Base-by-base conservation (phyloP, 2,797 vertebrate genomes). In the Podargus strigoides region DNA sequence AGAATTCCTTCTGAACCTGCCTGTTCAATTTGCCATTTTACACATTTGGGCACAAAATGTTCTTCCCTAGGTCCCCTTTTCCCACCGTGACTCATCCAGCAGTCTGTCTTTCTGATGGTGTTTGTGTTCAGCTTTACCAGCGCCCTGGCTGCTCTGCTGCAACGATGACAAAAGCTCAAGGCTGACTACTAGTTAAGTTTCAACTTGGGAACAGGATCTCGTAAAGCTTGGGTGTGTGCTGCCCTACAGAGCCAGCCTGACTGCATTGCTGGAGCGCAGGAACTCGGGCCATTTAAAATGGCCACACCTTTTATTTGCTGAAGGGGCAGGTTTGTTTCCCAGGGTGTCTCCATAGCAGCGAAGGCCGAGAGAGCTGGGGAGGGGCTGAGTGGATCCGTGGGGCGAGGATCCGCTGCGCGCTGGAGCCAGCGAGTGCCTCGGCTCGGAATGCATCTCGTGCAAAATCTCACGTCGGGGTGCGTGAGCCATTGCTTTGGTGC, bases 301-400 rank as follows among this genome's bases (percentile, higher is more conserved):
- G 95, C 97, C 97, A 86, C 97, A 97, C 97, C 97, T 96, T 93
- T 75, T 93, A 41, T 95, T 96, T 88, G 75, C 92, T 97, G 92
- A 94, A 85, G 92, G 93, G 91, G 90, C 94, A 95, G 93, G 87
- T 96, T 97, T 96, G 93, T 96, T 97, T 96, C 85, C 2, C 21
- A 69, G 85, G 30, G 64, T 95, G 95, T 97, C 94, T 96, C 94
- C 95, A 96, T 97, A 96, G 96, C 10, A 96, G 96, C 93, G 37
- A 26, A 60, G 85, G 14, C 64, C n/a, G 32, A 74, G 80, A 42
- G 80, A 69, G 80, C 42, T 50, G 22, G 85, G 83, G 94, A 91
- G 89, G 80, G 93, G 84, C 67, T 63, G 84, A n/a, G 4, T 9
- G 55, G 90, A 14, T 37, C 76, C 47, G 62, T 63, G 93, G 55